These are phyloP conservation scores for Prochilodus magdalenae DNA, from an alignment of 2,113 vertebrate species.

Conservation along the genomic window DNA sequence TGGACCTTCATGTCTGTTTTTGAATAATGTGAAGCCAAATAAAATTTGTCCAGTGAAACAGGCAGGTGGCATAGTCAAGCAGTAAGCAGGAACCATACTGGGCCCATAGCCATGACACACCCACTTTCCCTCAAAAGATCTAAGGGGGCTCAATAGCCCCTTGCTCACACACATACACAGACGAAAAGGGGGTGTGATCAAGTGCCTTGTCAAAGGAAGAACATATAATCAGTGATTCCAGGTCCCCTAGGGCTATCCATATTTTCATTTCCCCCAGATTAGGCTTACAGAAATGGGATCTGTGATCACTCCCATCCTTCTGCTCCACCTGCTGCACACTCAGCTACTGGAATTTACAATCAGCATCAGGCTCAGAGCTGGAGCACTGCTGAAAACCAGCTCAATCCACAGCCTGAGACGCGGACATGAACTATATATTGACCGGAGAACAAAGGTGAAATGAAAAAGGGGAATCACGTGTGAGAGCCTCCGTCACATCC, in stretches of 20 bases:
- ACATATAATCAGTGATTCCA: constrained; percentile 1
- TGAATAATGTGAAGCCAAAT: neutral
- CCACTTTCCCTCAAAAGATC: neutral
- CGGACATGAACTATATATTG: neutral
- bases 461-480: neutral
- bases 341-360: constrained; percentile 27
- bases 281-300: constrained; percentile 38
- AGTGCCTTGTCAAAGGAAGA: constrained; percentile 25
- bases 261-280: constrained; percentile 45
- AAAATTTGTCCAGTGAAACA: neutral
- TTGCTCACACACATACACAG: neutral
- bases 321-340: constrained; percentile 46
- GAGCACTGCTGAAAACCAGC: neutral
- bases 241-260: constrained; percentile 20
- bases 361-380: neutral
- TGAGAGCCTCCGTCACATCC: no score
- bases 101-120: constrained; percentile 7
- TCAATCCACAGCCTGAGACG: neutral
- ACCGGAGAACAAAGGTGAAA: neutral
- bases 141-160: neutral
- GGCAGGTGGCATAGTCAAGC: no score
- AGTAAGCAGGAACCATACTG: neutral
- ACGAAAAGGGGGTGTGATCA: constrained; percentile 1
- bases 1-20: neutral
- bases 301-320: constrained; percentile 19